phyloP scores from a whole-genome alignment of 2,797 vertebrate species.

The Sebastes hubbsi region DNA sequence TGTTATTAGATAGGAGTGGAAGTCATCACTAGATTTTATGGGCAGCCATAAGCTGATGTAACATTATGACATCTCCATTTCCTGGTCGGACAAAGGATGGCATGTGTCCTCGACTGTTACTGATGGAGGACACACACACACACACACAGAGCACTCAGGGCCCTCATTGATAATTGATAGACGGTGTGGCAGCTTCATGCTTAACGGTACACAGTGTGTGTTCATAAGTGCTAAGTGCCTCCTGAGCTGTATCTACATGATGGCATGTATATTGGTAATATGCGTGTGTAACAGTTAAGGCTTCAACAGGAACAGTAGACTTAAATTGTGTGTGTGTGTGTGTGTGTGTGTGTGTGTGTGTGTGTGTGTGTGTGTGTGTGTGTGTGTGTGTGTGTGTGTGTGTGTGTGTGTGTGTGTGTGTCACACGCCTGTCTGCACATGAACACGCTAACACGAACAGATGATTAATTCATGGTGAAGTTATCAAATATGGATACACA shows the following conservation, averaged over 20 bases:
- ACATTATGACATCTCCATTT: constrained; percentile 25
- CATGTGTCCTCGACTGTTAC: constrained; percentile 7
- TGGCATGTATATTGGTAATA: neutral
- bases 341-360: neutral
- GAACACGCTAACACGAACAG: constrained; percentile 6
- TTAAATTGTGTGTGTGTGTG: neutral
- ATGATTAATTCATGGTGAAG: constrained; percentile 43
- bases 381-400: neutral
- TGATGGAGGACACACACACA: constrained; percentile 18
- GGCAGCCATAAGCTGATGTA: constrained; percentile 12
- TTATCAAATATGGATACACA: constrained; percentile 59
- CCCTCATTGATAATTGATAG: constrained; percentile 57
- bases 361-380: neutral
- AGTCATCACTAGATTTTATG: constrained; percentile 21
- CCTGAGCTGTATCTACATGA: neutral
- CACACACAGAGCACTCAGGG: constrained; percentile 31
- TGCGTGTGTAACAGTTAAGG: neutral
- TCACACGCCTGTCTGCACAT: neutral
- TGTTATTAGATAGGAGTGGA: constrained; percentile 12
- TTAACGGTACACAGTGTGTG: constrained; percentile 3
- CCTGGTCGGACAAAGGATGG: constrained; percentile 30
- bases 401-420: neutral
- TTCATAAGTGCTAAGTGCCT: constrained; percentile 1
- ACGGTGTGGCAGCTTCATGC: neutral
- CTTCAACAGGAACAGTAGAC: neutral